Evolutionary conservation across 1,140 invertebrate species (phyloP).

Genomic region (Bilobella aurantiaca): DNA sequence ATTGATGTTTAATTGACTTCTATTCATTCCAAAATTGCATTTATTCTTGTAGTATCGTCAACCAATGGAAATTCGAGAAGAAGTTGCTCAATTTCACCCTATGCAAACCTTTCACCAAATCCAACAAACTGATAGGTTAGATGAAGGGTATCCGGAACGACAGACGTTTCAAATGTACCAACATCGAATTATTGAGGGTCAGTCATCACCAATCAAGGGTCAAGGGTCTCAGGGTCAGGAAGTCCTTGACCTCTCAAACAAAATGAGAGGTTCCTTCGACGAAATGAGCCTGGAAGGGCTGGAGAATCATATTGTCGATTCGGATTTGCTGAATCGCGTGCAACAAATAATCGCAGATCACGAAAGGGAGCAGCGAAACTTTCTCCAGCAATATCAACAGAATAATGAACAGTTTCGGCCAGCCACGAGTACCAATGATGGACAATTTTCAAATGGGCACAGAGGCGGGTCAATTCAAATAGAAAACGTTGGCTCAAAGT

Average conservation of each 20-base stretch:
- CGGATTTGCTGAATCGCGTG: slow-evolving; percentile 22
- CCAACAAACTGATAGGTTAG: neutral
- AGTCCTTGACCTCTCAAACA: neutral
- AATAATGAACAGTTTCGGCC: neutral
- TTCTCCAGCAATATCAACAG: slow-evolving; percentile 3
- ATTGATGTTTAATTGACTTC: too few species aligned
- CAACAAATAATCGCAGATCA: slow-evolving; percentile 35
- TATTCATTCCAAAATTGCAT: too few species aligned
- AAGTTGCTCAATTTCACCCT: too few species aligned
- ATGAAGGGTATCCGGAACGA: neutral
- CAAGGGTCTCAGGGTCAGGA: neutral
- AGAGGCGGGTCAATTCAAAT: neutral
- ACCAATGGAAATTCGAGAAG: too few species aligned
- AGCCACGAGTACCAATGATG: neutral
- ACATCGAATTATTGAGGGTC: neutral
- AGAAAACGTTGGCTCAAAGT: neutral
- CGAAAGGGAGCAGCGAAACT: slow-evolving; percentile 29
- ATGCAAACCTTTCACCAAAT: neutral
- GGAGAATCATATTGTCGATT: slow-evolving; percentile 30
- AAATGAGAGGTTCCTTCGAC: neutral
- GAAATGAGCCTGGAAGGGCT: slow-evolving; percentile 20
- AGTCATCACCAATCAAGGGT: neutral
- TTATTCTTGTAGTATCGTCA: too few species aligned
- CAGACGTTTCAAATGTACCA: neutral
- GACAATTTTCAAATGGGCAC: neutral